Base-by-base conservation (phyloP, 2,113 vertebrate genomes). In the Capreolus pygargus region DNA sequence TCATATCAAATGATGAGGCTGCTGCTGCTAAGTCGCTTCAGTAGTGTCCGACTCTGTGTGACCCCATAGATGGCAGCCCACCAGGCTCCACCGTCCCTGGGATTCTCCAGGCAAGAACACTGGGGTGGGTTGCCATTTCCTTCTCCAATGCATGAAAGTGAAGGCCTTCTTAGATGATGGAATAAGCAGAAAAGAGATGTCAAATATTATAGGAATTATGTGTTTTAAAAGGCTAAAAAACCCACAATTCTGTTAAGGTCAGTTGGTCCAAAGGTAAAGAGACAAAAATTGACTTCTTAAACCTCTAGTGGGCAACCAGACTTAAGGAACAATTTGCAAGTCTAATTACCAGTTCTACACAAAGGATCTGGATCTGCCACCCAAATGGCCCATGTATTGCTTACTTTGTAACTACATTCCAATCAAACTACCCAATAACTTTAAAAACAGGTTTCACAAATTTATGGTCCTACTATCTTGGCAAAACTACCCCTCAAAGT, bases 321-420 rank as follows among this genome's bases (percentile, higher is more conserved):
- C 79, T 92, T 87, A 61, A 82, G 30, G 95, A 61, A 84, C n/a
- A 4, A 88, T 91, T 81, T 97, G 21, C 45, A 95, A 78, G 78
- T 39, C n/a, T 92, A 89, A 88, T 89, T 43, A 86, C 15, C 13
- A 67, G 28, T 67, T 93, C 79, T 93, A 47, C 52, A 95, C 1
- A 54, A 81, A 96, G 15, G 6, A 79, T 79, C 54, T 79, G 60
- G 47, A 93, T 39, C 28, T 92, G 54, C 43, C 39, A 92, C 36
- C 28, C 67, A 86, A 87, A 58, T 39, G 47, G 57, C n/a, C 45
- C 5, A 88, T 30, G 14, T n/a, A 70, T 3, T 55, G 39, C 81
- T 82, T 58, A 50, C 30, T 95, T 93, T 83, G 5, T 50, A 88
- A 78, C 82, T 82, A 87, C 16, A 43, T 74, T 33, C 14, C 47